Evolutionary conservation across 1,140 invertebrate species (phyloP).

Genomic region (Harlomillsia oculata): DNA sequence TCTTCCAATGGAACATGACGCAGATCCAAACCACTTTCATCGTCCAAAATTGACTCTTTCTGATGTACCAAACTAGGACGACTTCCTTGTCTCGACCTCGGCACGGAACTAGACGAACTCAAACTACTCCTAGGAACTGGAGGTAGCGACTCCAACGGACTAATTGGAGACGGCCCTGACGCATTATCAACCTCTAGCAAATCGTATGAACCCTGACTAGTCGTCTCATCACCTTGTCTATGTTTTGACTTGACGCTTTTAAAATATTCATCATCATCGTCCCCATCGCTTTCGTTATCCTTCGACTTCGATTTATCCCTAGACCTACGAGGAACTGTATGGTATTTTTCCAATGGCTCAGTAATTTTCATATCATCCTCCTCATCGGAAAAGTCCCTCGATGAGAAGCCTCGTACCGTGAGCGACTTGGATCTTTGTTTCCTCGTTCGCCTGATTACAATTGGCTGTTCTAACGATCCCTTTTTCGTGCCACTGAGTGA

Average conservation of each 20-base stretch:
- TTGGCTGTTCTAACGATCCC: too few species aligned
- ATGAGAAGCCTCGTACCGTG: constrained; percentile 3
- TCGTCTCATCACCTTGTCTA: constrained; percentile 18
- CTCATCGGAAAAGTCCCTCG: background rate
- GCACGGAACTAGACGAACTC: too few species aligned
- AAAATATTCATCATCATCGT: constrained; percentile 14
- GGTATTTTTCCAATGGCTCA: background rate
- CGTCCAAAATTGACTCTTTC: constrained; percentile 16
- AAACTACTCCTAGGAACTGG: background rate
- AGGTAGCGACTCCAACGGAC: background rate
- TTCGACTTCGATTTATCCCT: constrained; percentile 1
- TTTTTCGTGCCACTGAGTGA: too few species aligned
- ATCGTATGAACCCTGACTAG: constrained; percentile 32
- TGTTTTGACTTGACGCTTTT: constrained; percentile 5
- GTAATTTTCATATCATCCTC: constrained; percentile 10
- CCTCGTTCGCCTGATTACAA: constrained; percentile 13
- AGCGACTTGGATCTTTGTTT: constrained; percentile 23
- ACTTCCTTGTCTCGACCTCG: background rate
- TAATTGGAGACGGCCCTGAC: background rate
- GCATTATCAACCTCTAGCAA: constrained; percentile 10
- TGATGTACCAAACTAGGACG: constrained; percentile 18
- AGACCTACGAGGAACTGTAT: constrained; percentile 14
- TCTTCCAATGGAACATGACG: too few species aligned
- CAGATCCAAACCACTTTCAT: too few species aligned
- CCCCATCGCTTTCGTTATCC: constrained; percentile 2